Evolutionary conservation across 2,797 vertebrate genomes (phyloP), one percentile per base, ranked within the genome.

Genomic region (Gymnocypris eckloni): DNA sequence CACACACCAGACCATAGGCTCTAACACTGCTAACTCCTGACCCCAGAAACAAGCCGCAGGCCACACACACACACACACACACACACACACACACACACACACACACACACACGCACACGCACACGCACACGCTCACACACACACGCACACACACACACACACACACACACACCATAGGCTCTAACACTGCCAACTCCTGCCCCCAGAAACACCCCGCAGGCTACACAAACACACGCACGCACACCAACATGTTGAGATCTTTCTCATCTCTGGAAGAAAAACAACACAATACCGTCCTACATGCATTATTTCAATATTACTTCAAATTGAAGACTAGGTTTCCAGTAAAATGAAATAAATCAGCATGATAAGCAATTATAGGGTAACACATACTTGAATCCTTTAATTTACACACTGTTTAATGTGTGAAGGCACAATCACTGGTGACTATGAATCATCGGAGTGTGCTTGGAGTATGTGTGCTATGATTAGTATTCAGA

Each of bases 401-500:
- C 54, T 78, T 61, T 61, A 25, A 61, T 78, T 61, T 78, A 25
- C 37, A 5, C 54, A 78, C 37, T 16, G 22, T 78, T 78, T 52
- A 69, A 81, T 54, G 64, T 12, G 6, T 39, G 28, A 39, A 54
- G 67, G 33, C 66, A 69, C 12, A 6, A 80, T 67, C 43, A 69
- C 45, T 39, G 64, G 64, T 69, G 48, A 75, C 70, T 83, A 61
- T 82, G 52, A 83, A 83, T 75, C 70, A 75, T 3, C 18, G 11
- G n/a, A 72, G 72, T 75, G 25, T 48, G 56, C 41, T n/a, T 13
- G 9, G 37, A 78, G 13, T 16, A 25, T 25, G 54, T 28, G 69
- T 18, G 18, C 50, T 78, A 83, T 72, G 52, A 86, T 76, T 82
- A 75, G 52, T 54, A 86, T 86, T 85, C 52, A 76, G 75, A 83